phyloP scores from a whole-genome alignment of 2,888 invertebrate species.

The Drosophila phalerata region DNA sequence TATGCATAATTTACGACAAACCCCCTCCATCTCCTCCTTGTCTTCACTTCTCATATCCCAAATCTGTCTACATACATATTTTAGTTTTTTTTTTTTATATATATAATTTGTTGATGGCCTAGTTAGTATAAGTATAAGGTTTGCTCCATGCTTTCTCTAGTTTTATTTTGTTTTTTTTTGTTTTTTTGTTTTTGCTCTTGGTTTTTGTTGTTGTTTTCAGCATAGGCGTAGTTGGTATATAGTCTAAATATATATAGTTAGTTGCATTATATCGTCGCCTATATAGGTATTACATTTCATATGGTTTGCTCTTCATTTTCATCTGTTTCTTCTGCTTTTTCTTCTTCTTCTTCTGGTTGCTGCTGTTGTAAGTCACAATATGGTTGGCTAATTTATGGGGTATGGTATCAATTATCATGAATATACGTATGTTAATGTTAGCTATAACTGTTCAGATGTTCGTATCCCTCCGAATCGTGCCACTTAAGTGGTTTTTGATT shows the following conservation, averaged over 20 bases:
- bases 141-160: conserved; percentile 50
- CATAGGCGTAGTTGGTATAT: conserved; percentile 66
- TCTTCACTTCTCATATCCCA: not conserved
- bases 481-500: conserved; percentile 59
- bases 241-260: conserved; percentile 50
- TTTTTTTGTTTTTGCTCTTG: conserved; percentile 23
- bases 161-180: conserved; percentile 15
- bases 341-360: conserved; percentile 37
- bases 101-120: conserved; percentile 74
- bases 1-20: conserved; percentile 12
- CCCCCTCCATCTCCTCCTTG: not conserved
- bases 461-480: conserved; percentile 40
- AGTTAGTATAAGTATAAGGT: conserved; percentile 61
- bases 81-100: conserved; percentile 20
- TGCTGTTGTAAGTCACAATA: conserved; percentile 74
- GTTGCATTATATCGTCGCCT: conserved; percentile 58
- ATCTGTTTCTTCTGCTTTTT: conserved; percentile 37
- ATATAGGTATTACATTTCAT: conserved; percentile 36
- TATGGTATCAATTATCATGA: conserved; percentile 49
- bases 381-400: conserved; percentile 71
- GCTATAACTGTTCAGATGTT: conserved; percentile 27
- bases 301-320: conserved; percentile 27
- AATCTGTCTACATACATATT: conserved; percentile 26
- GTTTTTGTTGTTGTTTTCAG: conserved; percentile 21
- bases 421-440: conserved; percentile 33